Conservation (phyloP, 2,888 invertebrate genomes). For the Baronia brevicornis region DNA sequence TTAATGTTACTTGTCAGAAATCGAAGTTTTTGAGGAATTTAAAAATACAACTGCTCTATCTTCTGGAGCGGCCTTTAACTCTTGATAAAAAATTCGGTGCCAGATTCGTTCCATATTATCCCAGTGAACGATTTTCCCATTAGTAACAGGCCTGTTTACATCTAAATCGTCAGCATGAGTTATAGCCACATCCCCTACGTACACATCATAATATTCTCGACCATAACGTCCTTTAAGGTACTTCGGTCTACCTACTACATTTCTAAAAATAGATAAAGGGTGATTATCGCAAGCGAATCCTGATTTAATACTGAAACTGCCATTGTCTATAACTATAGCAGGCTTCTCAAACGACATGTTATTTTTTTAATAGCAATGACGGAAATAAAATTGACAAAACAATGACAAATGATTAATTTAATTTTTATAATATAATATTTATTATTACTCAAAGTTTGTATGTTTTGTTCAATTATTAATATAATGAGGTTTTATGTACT, state of each 20-base stretch:
- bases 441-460: too few species aligned
- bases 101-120: slow-evolving; percentile 62
- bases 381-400: too few species aligned
- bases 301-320: slow-evolving; percentile 51
- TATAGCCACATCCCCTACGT: slow-evolving; percentile 45
- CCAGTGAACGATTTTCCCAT: slow-evolving; percentile 52
- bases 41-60: slow-evolving; percentile 47
- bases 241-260: slow-evolving; percentile 50
- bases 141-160: slow-evolving; percentile 35
- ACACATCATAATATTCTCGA: slow-evolving; percentile 45
- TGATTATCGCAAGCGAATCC: slow-evolving; percentile 64
- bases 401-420: too few species aligned
- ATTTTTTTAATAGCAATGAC: too few species aligned
- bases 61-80: slow-evolving; percentile 58
- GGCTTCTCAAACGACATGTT: slow-evolving; percentile 58
- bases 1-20: slow-evolving; percentile 46
- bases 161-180: slow-evolving; percentile 33
- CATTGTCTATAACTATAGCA: slow-evolving; percentile 52
- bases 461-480: too few species aligned
- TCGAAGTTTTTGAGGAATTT: slow-evolving; percentile 29
- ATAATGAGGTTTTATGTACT: too few species aligned
- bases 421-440: too few species aligned
- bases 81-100: slow-evolving; percentile 53
- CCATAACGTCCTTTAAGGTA: slow-evolving; percentile 44
- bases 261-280: slow-evolving; percentile 53